Base-by-base conservation (phyloP, 2,797 vertebrate genomes). In the Columba guinea region DNA sequence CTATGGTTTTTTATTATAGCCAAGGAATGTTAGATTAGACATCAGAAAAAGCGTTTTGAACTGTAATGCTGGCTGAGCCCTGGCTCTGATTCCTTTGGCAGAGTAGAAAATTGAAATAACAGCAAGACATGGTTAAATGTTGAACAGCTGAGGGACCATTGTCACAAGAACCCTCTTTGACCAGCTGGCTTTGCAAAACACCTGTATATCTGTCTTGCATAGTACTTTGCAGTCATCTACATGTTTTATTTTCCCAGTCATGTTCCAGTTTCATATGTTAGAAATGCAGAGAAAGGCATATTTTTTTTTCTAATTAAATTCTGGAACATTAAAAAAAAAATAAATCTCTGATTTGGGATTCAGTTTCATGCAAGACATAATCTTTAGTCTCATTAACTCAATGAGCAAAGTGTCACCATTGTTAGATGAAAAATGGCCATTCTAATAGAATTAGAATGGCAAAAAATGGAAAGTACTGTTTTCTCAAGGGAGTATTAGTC, bases 381-480 rank as follows among this genome's bases (percentile, higher is more conserved):
- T 65, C 55, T 84, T 87, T 80, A 80, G 18, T 70, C 23, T 91
- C 48, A 76, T 22, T 55, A 81, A 63, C 15, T 90, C 80, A 76
- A 49, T 89, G 27, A 89, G 17, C 11, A 93, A 78, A 53, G 87
- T 71, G 24, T 70, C 71, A 73, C 63, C 35, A 63, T n/a, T 90
- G 78, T 68, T 67, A 76, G 68, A 86, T 91, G 35, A 85, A 28
- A 75, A 90, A 76, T 85, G 10, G 37, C 63, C 21, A 35, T 75
- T 88, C 35, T 27, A 87, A 83, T 65, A 34, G 67, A 82, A 93
- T 68, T 55, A 37, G 55, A 69, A 82, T 9, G 34, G 21, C 8
- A 95, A 92, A 97, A 95, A 71, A 7, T 71, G 49, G 44, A 32
- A 78, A 82, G 48, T 19, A 12, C 48, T 84, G 12, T 81, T 97